Conservation (phyloP, 2,888 invertebrate genomes). For the Drosophila quasianomalipes region DNA sequence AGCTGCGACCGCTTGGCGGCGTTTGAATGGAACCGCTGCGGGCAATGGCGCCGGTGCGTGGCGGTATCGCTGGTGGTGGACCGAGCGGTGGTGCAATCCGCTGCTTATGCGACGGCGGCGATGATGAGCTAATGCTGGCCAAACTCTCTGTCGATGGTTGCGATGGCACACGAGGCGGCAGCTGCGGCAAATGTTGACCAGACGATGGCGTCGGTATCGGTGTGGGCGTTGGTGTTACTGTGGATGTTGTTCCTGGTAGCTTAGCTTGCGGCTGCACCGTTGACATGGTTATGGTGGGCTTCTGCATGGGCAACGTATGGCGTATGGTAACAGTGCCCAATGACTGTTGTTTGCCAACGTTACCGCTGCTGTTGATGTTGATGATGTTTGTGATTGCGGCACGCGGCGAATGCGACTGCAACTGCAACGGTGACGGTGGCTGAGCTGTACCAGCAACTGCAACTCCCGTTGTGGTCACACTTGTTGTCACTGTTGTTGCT, state of each 20-base stretch:
- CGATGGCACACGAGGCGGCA: conserved; percentile 84
- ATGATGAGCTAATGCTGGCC: conserved; percentile 62
- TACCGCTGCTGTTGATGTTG: conserved; percentile 8
- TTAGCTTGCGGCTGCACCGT: conserved; percentile 84
- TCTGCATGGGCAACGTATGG: conserved; percentile 84
- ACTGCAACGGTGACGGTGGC: conserved; percentile 8
- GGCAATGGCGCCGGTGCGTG: conserved; percentile 82
- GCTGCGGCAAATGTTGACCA: conserved; percentile 76
- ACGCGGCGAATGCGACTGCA: conserved; percentile 24
- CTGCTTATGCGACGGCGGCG: conserved; percentile 73
- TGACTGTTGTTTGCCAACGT: conserved; percentile 7
- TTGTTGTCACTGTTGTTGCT: conserved; percentile 51
- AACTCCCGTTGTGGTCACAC: conserved; percentile 24
- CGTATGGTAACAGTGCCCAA: conserved; percentile 76
- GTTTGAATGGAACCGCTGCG: conserved; percentile 84
- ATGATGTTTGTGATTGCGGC: conserved; percentile 11
- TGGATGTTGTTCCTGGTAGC: conserved; percentile 49
- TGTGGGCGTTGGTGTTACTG: background rate
- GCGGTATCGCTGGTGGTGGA: conserved; percentile 85
- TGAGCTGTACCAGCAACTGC: conserved; percentile 1
- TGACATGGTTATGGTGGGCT: conserved; percentile 84
- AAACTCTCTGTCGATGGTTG: conserved; percentile 82
- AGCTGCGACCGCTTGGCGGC: conserved; percentile 58
- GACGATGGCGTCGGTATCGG: conserved; percentile 6
- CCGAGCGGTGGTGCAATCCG: conserved; percentile 80